These are phyloP conservation scores for Tokudaia muenninki DNA, from an alignment of 2,797 vertebrate species.

Conservation along the genomic window DNA sequence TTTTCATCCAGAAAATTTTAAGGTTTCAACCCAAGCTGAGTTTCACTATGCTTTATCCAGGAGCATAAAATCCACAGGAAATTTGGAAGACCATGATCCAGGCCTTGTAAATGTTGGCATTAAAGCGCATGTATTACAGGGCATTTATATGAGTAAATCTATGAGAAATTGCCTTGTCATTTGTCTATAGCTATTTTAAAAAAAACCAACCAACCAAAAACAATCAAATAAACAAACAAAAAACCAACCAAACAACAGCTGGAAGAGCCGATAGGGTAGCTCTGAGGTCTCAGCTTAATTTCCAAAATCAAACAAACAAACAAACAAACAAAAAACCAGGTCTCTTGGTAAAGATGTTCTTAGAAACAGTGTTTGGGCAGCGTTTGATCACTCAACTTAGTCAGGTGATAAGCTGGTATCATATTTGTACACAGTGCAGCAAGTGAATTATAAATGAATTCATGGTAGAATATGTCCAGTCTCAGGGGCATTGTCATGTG, in stretches of 20 bases:
- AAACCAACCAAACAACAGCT: not conserved
- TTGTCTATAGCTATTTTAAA: conserved; percentile 59
- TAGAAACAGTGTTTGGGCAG: conserved; percentile 41
- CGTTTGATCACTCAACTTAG: conserved; percentile 54
- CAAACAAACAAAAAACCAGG: conserved; percentile 67
- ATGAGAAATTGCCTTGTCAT: conserved; percentile 57
- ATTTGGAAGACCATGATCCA: conserved; percentile 26
- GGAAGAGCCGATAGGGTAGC: not conserved
- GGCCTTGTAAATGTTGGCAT: conserved; percentile 20
- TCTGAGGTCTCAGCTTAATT: not conserved
- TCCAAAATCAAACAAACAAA: not conserved
- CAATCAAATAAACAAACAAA: not conserved
- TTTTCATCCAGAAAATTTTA: conserved; percentile 42
- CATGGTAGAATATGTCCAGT: not conserved
- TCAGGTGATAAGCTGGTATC: not conserved
- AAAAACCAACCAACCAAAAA: not conserved
- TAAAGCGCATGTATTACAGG: conserved; percentile 51
- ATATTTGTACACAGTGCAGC: not conserved
- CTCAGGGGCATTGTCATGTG: not conserved
- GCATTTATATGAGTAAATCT: conserved; percentile 9
- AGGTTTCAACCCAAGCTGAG: conserved; percentile 51
- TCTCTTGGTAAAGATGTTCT: conserved; percentile 58
- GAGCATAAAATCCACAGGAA: conserved; percentile 44
- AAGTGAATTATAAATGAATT: not conserved
- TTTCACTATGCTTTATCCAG: conserved; percentile 44